Conservation (phyloP, 2,113 vertebrate species). For the Acinonyx jubatus region DNA sequence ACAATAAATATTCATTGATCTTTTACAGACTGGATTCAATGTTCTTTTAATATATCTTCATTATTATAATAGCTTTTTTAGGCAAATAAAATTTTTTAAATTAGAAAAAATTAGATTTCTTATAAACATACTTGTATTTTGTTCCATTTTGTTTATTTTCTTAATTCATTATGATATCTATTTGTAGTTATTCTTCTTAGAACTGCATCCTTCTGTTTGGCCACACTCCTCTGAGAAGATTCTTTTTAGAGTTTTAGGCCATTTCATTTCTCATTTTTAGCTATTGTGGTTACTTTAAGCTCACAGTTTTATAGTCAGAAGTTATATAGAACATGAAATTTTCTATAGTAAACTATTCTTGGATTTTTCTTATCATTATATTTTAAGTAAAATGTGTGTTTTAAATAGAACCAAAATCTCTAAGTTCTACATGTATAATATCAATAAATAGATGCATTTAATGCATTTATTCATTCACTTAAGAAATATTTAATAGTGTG, state of each 20-base stretch:
- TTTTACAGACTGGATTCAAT: background rate
- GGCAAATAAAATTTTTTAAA: background rate
- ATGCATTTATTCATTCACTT: background rate
- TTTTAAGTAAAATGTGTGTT: background rate
- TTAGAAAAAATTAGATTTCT: background rate
- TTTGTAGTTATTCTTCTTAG: background rate
- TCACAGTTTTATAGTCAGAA: background rate
- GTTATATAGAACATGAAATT: background rate
- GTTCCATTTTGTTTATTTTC: background rate
- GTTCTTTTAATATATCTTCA: background rate
- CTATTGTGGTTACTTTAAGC: background rate
- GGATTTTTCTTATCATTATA: background rate
- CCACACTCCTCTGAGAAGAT: background rate
- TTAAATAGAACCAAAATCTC: background rate
- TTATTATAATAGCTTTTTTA: background rate
- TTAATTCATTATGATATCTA: background rate
- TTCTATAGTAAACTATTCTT: background rate
- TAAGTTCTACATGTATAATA: background rate
- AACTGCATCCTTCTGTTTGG: background rate
- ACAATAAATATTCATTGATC: background rate
- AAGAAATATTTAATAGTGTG: background rate
- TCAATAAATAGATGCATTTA: background rate
- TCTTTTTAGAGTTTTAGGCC: background rate
- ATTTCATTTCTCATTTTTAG: background rate
- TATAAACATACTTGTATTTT: background rate